phyloP scores from a whole-genome alignment of 2,888 invertebrate genomes.

The Blastobasis lacticolella region DNA sequence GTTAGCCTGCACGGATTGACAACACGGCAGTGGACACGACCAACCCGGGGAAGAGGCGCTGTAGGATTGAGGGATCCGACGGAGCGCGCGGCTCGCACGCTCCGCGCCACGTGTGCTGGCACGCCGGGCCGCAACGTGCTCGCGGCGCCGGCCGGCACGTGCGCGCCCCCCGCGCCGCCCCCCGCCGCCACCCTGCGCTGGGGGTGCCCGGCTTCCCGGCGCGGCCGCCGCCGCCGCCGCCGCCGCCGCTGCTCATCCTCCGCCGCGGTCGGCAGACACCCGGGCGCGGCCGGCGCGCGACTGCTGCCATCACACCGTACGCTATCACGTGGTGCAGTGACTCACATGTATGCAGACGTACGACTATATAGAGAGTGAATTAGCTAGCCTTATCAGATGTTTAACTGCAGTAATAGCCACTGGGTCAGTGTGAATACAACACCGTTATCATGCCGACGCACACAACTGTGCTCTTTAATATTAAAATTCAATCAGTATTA shows the following conservation, averaged over 20 bases:
- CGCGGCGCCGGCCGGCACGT: constrained; percentile 33
- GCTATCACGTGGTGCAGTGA: no score
- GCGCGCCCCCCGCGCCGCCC: constrained; percentile 15
- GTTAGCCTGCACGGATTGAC: constrained; percentile 2
- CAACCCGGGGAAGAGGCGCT: constrained; percentile 49
- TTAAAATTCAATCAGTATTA: no score
- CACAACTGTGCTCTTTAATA: no score
- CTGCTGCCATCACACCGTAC: no score
- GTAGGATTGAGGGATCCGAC: constrained; percentile 58
- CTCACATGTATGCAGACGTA: no score
- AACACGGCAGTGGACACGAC: constrained; percentile 39
- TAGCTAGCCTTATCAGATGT: no score
- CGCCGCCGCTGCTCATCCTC: background rate
- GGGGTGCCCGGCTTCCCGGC: background rate
- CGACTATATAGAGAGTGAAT: no score
- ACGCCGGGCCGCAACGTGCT: constrained; percentile 46
- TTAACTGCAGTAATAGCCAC: no score
- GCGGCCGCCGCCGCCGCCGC: background rate
- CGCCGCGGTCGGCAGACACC: no score
- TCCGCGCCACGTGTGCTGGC: constrained; percentile 47
- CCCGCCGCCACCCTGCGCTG: constrained; percentile 5
- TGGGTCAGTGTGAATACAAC: no score
- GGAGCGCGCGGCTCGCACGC: constrained; percentile 39
- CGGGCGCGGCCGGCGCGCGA: no score
- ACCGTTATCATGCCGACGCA: no score